Percentiles rank a stretch among this genome's conserved stretches.
Conservation (phyloP, 2,888 invertebrate genomes). For the Melipona beecheii region DNA sequence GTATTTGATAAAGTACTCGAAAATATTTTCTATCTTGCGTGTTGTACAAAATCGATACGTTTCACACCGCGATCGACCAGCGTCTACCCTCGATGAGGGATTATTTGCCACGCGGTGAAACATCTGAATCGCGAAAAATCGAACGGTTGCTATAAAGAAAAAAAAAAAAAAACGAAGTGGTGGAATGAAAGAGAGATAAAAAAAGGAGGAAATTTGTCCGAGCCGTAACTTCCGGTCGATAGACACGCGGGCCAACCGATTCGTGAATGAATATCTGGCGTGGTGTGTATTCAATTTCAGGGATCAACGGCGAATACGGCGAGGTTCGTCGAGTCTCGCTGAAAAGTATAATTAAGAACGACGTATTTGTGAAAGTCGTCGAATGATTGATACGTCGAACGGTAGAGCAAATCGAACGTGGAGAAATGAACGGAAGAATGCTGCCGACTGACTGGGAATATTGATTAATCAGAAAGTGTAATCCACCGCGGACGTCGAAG, state of each 20-base stretch:
- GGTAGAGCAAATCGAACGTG: no score
- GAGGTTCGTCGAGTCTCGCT: neutral
- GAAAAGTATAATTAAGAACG: conserved; percentile 57
- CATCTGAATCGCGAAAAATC: conserved; percentile 59
- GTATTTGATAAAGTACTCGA: neutral
- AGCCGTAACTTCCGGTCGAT: neutral
- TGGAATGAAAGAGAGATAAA: conserved; percentile 19
- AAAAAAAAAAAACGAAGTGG: conserved; percentile 22
- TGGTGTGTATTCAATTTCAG: conserved; percentile 67
- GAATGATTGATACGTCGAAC: neutral
- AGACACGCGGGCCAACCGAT: conserved; percentile 18
- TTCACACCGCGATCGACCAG: conserved; percentile 45
- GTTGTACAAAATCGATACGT: conserved; percentile 59
- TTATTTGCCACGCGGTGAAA: conserved; percentile 48
- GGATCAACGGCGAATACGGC: conserved; percentile 49
- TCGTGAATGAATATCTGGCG: conserved; percentile 55
- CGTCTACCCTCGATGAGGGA: conserved; percentile 43
- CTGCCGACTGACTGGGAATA: no score
- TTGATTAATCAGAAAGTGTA: no score
- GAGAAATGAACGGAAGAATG: no score
- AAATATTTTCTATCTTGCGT: conserved; percentile 45
- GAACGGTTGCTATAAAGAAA: conserved; percentile 64
- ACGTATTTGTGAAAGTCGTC: conserved; percentile 8
- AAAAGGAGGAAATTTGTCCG: no score
- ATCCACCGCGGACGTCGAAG: no score